A percentile compares a stretch with the other conserved stretches of the same genome.
These are phyloP conservation scores for Paramormyrops kingsleyae DNA, from an alignment of 2,113 vertebrate species.

Conservation along the genomic window DNA sequence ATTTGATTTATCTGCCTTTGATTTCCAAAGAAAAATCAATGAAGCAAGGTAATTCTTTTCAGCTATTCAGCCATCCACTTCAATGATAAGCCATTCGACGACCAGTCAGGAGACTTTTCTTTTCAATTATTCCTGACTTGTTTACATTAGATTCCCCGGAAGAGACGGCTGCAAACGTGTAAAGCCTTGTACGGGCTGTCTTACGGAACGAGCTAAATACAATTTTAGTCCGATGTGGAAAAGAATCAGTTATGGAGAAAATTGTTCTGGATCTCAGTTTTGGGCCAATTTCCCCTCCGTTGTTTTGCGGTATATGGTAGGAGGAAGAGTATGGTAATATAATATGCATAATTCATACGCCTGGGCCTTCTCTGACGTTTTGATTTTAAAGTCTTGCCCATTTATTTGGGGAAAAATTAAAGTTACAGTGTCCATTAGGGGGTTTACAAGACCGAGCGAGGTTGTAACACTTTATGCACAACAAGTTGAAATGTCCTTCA, in stretches of 20 bases:
- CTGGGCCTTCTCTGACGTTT: constrained; percentile 62
- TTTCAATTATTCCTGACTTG: constrained; percentile 89
- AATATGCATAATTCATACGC: constrained; percentile 89
- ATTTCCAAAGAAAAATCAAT: constrained; percentile 85
- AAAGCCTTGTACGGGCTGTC: constrained; percentile 66
- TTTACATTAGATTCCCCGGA: constrained; percentile 81
- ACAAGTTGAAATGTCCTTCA: constrained; percentile 52
- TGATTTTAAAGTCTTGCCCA: constrained; percentile 72
- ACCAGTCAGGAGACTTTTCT: constrained; percentile 72
- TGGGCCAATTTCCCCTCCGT: constrained; percentile 75
- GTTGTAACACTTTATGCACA: constrained; percentile 56
- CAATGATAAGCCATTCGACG: constrained; percentile 73
- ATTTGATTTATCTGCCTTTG: constrained; percentile 80
- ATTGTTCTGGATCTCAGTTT: constrained; percentile 85
- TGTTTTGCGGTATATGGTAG: constrained; percentile 62
- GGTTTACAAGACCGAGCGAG: constrained; percentile 59
- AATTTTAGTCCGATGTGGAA: constrained; percentile 86
- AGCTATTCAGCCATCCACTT: constrained; percentile 70
- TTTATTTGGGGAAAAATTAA: constrained; percentile 81
- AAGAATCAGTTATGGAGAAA: constrained; percentile 85
- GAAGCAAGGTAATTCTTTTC: constrained; percentile 85
- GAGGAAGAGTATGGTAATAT: constrained; percentile 69
- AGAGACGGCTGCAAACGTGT: constrained; percentile 59
- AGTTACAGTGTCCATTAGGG: constrained; percentile 69
- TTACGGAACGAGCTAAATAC: constrained; percentile 79